Evolutionary conservation across 30 jellyfish, hydroid and myxozoan genomes (phyloP).

Genomic region (Pelagia noctiluca): DNA sequence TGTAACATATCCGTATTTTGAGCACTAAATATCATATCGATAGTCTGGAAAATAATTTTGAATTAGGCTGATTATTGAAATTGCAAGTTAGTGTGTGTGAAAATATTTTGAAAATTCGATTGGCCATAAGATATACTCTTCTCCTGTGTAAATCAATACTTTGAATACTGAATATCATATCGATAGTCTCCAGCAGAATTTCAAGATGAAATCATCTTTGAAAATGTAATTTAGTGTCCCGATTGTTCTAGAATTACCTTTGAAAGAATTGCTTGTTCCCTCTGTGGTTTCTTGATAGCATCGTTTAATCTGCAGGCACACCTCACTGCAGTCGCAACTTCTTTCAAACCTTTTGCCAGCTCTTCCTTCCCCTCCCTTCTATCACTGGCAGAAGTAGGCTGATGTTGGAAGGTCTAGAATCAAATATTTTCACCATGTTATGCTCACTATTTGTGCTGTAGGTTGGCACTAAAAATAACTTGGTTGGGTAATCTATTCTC

Average conservation of each 20-base stretch:
- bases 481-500: neutral
- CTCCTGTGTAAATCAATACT: too few relatives aligned
- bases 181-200: too few relatives aligned
- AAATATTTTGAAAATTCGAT: too few relatives aligned
- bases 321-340: constrained; percentile 61
- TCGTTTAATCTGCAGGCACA: constrained; percentile 59
- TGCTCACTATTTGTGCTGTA: neutral
- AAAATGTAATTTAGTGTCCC: constrained; percentile 10
- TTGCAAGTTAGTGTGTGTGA: too few relatives aligned
- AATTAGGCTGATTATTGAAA: too few relatives aligned
- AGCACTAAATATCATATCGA: too few relatives aligned
- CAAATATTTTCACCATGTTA: neutral
- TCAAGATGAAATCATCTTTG: too few relatives aligned
- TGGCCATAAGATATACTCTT: too few relatives aligned
- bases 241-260: constrained; percentile 13
- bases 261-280: constrained; percentile 65
- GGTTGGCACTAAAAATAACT: too few relatives aligned
- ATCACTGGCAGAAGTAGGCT: neutral
- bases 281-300: constrained; percentile 37
- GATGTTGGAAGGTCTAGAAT: neutral
- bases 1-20: too few relatives aligned
- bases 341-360: constrained; percentile 22
- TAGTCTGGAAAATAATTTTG: too few relatives aligned
- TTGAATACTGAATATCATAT: too few relatives aligned
- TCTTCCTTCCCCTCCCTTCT: neutral